These are phyloP conservation scores for Drosophila austrosaltans DNA, from an alignment of 2,888 invertebrate species.

Conservation along the genomic window DNA sequence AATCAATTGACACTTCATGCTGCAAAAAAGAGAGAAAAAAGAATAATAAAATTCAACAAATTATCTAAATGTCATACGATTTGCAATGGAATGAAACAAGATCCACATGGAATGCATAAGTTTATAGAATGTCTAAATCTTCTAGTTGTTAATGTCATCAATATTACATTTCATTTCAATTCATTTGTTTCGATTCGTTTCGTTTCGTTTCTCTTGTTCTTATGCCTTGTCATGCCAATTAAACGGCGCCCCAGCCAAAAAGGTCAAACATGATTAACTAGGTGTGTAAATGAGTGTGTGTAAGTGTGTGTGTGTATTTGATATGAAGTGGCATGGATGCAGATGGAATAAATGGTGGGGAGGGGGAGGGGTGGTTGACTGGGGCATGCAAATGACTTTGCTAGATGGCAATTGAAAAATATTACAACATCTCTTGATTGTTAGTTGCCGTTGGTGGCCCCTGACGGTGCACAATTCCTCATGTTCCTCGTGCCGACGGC, in stretches of 20 bases:
- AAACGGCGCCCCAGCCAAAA: constrained; percentile 18
- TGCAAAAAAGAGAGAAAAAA: constrained; percentile 9
- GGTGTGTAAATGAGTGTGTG: background rate
- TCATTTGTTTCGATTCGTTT: background rate
- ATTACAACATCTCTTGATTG: constrained; percentile 33
- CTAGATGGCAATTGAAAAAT: constrained; percentile 31
- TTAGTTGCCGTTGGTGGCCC: constrained; percentile 1
- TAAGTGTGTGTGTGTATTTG: background rate
- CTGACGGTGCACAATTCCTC: background rate
- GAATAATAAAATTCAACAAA: no score
- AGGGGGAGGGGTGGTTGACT: background rate
- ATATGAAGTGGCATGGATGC: background rate
- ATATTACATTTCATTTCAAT: background rate
- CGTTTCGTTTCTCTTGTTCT: background rate
- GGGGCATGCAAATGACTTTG: constrained; percentile 19
- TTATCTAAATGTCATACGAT: background rate
- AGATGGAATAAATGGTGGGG: background rate
- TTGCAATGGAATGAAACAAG: background rate
- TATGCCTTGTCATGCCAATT: constrained; percentile 12
- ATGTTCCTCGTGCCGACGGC: background rate
- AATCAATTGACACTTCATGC: constrained; percentile 80
- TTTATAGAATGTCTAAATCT: no score
- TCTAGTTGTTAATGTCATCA: background rate
- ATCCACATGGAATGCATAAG: background rate
- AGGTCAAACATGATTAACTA: constrained; percentile 19